Percentiles rank a stretch among this genome's conserved stretches.
These are phyloP conservation scores for Neomicropteryx cornuta DNA, from an alignment of 1,140 invertebrate genomes.

Conservation along the genomic window DNA sequence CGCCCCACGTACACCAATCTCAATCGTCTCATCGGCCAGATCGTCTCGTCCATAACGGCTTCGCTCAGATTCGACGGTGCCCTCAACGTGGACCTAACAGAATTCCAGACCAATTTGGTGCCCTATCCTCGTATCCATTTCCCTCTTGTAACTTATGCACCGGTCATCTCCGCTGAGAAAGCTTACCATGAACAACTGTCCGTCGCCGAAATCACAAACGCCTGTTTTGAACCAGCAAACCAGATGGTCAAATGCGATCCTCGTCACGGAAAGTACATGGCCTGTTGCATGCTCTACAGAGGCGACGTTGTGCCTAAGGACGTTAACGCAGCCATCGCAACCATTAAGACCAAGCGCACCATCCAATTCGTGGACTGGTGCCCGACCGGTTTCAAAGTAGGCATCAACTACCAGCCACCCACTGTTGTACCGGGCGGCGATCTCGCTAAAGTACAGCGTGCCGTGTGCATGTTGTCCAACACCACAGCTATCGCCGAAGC, in stretches of 20 bases:
- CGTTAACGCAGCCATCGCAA: conserved; percentile 73
- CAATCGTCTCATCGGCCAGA: conserved; percentile 73
- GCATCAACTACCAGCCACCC: conserved; percentile 69
- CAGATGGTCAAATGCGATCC: conserved; percentile 90
- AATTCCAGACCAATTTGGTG: conserved; percentile 82
- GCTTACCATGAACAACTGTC: conserved; percentile 73
- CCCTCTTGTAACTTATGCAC: conserved; percentile 76
- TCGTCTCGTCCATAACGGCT: conserved; percentile 78
- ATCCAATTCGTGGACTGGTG: conserved; percentile 89
- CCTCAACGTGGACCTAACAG: conserved; percentile 78
- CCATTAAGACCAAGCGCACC: conserved; percentile 70
- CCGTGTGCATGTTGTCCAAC: conserved; percentile 56
- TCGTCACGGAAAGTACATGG: conserved; percentile 83
- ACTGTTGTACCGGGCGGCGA: conserved; percentile 77
- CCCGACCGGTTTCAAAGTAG: conserved; percentile 73
- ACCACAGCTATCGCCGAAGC: conserved; percentile 67
- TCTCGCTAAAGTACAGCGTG: conserved; percentile 59
- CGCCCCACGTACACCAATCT: conserved; percentile 70
- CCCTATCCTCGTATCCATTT: conserved; percentile 76
- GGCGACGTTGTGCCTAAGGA: conserved; percentile 71
- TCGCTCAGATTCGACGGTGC: conserved; percentile 75
- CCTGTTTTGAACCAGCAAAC: conserved; percentile 81
- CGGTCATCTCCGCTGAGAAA: conserved; percentile 74
- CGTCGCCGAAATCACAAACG: conserved; percentile 77
- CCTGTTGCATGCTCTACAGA: conserved; percentile 69